phyloP scores from a whole-genome alignment of 2,888 invertebrate species.

The Dynastes hyllus region DNA sequence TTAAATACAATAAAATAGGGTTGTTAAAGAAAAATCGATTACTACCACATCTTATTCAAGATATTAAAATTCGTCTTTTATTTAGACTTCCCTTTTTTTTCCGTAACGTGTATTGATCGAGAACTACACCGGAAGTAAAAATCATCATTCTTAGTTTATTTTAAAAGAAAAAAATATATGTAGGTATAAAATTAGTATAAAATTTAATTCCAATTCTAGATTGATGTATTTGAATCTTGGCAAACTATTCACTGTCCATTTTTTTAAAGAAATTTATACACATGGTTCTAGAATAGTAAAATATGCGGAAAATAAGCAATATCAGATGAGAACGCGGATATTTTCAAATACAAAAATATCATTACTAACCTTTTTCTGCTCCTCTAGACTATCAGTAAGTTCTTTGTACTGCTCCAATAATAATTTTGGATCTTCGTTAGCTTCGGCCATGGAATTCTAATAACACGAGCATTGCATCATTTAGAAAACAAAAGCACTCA shows the following conservation, averaged over 20 bases:
- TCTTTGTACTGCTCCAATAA: conserved; percentile 66
- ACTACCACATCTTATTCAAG: background rate
- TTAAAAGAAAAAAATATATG: too few species aligned
- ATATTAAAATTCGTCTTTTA: background rate
- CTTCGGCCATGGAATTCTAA: conserved; percentile 61
- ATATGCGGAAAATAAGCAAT: background rate
- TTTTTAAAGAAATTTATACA: background rate
- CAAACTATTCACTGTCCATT: background rate
- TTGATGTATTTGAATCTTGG: background rate
- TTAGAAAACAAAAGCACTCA: conserved; percentile 38
- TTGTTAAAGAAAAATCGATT: background rate
- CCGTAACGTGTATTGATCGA: background rate
- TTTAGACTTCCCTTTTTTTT: background rate
- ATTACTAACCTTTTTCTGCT: conserved; percentile 67
- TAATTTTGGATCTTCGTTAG: conserved; percentile 62
- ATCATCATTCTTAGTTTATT: background rate
- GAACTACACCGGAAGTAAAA: background rate
- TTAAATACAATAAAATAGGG: conserved; percentile 2
- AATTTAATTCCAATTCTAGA: background rate
- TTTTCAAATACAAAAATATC: conserved; percentile 16
- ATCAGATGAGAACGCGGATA: conserved; percentile 11
- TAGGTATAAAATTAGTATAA: background rate
- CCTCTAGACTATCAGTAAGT: conserved; percentile 66
- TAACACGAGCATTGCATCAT: conserved; percentile 42
- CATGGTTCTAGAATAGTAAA: background rate